Base-by-base conservation (phyloP, 2,113 vertebrate genomes). In the Struthio camelus region DNA sequence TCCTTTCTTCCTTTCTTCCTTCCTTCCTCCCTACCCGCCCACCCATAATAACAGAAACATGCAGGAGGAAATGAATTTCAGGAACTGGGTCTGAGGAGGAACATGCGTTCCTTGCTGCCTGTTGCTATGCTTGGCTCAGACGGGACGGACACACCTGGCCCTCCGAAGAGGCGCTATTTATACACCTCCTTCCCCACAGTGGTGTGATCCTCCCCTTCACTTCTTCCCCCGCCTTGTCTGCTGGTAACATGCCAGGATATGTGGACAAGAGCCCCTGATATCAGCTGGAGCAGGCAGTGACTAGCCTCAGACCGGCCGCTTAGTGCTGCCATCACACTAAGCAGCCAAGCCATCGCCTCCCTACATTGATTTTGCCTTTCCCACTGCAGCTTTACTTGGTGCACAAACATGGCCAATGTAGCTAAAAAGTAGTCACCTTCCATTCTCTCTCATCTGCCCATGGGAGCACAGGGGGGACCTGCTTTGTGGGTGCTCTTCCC, bases 141-240 rank as follows among this genome's bases (percentile, higher is more conserved):
- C 3, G 1, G 1, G 76, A 67, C 7, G 54, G 93, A 96, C 93
- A 94, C 93, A 96, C 85, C 94, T 96, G 94, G 79, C 79, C 76
- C 51, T 90, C 44, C 62, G 62, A 87, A 83, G 44, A 94, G 75
- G 64, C 67, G 40, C 94, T 94, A 93, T 96, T 96, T 96, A 96
- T 93, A 90, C 24, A 54, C 38, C 82, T 88, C 87, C 92, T 94
- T 90, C 89, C 94, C 91, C 34, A 58, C 75, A 19, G 81, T 0
- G 13, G 8, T 40, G n/a, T 58, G 75, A 90, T 87, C 79, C 58
- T 85, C 58, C 87, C 48, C 17, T 61, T 61, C 23, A 6, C n/a
- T 85, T 66, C 59, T 86, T 34, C 61, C 61, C 42, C 38, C 0
- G 6, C 51, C 30, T 58, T 48, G 66, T 82, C 81, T 91, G 70